phyloP scores from a whole-genome alignment of 2,797 vertebrate species.

The Liparis tanakae region DNA sequence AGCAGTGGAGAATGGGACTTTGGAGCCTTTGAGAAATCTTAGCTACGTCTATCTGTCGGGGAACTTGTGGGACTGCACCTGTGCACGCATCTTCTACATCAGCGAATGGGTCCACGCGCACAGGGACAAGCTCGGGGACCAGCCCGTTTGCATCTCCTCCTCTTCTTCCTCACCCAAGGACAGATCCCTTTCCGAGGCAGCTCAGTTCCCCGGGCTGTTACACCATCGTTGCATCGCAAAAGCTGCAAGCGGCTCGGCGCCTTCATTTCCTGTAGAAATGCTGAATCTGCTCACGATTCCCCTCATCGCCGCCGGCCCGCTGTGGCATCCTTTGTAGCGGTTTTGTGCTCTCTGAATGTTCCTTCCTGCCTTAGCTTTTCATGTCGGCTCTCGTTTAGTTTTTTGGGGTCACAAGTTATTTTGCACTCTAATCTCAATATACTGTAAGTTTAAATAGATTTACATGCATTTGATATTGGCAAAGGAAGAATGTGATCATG shows the following conservation, averaged over 20 bases:
- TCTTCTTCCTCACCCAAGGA: slow-evolving; percentile 1
- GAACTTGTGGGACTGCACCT: slow-evolving; percentile 75
- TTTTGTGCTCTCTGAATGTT: neutral
- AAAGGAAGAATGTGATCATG: neutral
- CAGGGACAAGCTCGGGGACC: slow-evolving; percentile 37
- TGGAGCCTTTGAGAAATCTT: slow-evolving; percentile 55
- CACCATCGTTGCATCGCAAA: slow-evolving; percentile 33
- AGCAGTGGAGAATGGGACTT: slow-evolving; percentile 44
- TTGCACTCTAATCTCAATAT: neutral
- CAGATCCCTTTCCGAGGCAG: slow-evolving; percentile 5
- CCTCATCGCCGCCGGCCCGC: neutral
- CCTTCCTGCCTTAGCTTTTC: slow-evolving; percentile 4
- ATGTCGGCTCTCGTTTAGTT: neutral
- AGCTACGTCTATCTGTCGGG: slow-evolving; percentile 53
- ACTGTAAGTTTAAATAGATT: neutral
- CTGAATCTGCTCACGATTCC: slow-evolving; percentile 16
- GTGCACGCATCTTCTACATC: slow-evolving; percentile 49
- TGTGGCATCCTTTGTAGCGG: slow-evolving; percentile 18
- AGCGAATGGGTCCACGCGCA: slow-evolving; percentile 66
- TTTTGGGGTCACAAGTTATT: neutral
- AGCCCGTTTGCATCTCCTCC: slow-evolving; percentile 45
- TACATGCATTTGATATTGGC: neutral
- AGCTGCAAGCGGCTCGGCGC: neutral
- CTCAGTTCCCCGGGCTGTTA: neutral
- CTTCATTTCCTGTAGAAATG: slow-evolving; percentile 24